A percentile compares a stretch with the other conserved stretches of the same genome.
Conservation (phyloP, 2,113 vertebrate species). For the Siniperca knerii region DNA sequence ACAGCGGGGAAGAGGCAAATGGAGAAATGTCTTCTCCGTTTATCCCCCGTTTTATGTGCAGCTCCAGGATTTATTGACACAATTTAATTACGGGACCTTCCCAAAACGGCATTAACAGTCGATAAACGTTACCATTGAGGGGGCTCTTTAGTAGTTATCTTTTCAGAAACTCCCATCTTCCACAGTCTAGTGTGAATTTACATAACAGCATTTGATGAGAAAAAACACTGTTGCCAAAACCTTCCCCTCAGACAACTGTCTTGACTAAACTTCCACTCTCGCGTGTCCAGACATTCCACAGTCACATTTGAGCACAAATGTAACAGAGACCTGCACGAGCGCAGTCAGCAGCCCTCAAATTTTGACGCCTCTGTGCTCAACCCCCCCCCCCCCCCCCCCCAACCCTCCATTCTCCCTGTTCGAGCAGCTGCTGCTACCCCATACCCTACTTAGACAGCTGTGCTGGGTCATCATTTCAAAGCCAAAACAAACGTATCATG, state of each 20-base stretch:
- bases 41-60: conserved; percentile 70
- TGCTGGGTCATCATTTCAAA: conserved; percentile 68
- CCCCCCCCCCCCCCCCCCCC: too few species aligned
- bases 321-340: conserved; percentile 41
- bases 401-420: too few species aligned
- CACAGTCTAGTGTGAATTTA: conserved; percentile 38
- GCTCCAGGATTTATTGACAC: conserved; percentile 74
- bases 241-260: conserved; percentile 34
- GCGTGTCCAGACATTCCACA: conserved; percentile 57
- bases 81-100: conserved; percentile 76
- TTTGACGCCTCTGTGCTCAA: conserved; percentile 43
- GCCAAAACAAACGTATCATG: conserved; percentile 76
- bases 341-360: conserved; percentile 26
- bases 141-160: conserved; percentile 59
- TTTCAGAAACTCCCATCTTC: conserved; percentile 48
- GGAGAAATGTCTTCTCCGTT: conserved; percentile 54
- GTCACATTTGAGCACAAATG: conserved; percentile 26
- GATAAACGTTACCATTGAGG: conserved; percentile 69
- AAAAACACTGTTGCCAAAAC: not conserved
- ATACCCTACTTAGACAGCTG: conserved; percentile 71
- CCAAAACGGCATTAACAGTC: conserved; percentile 70
- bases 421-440: conserved; percentile 69
- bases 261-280: conserved; percentile 29
- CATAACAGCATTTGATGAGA: conserved; percentile 33
- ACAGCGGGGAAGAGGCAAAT: conserved; percentile 65